Evolutionary conservation across 1,140 invertebrate species (phyloP), one percentile per base, ranked within the genome.

Genomic region (Tachypleus tridentatus): DNA sequence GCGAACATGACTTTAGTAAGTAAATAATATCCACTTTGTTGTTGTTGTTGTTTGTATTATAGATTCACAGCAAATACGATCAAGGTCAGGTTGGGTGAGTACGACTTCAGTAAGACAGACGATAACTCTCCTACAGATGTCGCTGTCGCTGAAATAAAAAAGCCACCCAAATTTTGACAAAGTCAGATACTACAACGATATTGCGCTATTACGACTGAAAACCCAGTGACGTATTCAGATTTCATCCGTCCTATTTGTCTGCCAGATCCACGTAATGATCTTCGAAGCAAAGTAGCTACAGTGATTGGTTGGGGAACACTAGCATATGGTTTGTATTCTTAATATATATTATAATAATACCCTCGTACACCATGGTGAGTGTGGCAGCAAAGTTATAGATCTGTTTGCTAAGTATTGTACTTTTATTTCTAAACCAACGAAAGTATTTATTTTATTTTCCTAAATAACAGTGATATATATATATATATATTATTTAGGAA

Each of bases 111-210:
- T 8, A 50, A 53, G 29, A 49, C 58, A 5, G 49, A 29, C 10
- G 60, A 64, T 3, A 29, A 51, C 47, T 51, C 60, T 53, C 65
- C 63, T 29, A 61, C 64, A n/a, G 66, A 66, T 48, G 68, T 59
- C 52, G 49, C 7, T 9, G 57, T 61, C 47, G 56, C 51, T 0
- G 51, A 66, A 59, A 64, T 66, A 11, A 66, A 65, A n/a, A 49
- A 52, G 67, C n/a, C 65, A 66, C 61, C 56, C 48, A 47, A 68
- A 69, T 9, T 76, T 73, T 64, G 70, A 72, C 62, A 63, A 61
- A 3, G 56, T 64, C n/a, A 75, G 70, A 3, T 69, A 73, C 7
- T 70, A 73, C 51, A 75, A 76, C 65, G 75, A 76, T 65, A 73
- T 76, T 58, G 73, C 75, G 47, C 48, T 76, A 1, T 58, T 76